Evolutionary conservation across 2,113 vertebrate species (phyloP).

Genomic region (Larimichthys crocea): DNA sequence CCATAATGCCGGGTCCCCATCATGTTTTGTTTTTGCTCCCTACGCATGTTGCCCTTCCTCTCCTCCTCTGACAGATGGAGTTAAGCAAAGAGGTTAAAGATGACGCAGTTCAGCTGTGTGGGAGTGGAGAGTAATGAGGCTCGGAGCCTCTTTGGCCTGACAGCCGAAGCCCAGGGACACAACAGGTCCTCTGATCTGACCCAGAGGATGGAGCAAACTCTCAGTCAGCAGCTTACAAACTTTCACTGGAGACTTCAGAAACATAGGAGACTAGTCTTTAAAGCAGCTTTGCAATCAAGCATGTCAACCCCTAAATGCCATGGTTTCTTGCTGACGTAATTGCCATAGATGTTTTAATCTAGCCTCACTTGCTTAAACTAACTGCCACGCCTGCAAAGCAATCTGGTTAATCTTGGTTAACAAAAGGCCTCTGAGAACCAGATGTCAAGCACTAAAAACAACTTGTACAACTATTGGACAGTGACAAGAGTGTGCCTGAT

Average conservation of each 20-base stretch:
- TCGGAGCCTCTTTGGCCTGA: conserved; percentile 53
- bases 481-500: not conserved
- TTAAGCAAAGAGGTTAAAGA: conserved; percentile 77
- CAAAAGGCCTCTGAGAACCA: conserved; percentile 22
- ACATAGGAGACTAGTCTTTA: not conserved
- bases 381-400: not conserved
- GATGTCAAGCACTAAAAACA: conserved; percentile 21
- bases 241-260: conserved; percentile 24
- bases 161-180: conserved; percentile 58
- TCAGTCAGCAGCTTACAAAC: conserved; percentile 34
- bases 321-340: not conserved
- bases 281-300: conserved; percentile 19
- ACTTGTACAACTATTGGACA: not conserved
- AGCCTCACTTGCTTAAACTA: not conserved
- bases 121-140: conserved; percentile 68
- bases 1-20: conserved; percentile 59
- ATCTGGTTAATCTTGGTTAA: not conserved
- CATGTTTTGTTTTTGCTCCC: conserved; percentile 77
- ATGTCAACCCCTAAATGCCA: not conserved
- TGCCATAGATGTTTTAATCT: not conserved
- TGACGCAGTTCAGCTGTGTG: conserved; percentile 78
- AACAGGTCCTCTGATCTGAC: conserved; percentile 59
- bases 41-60: conserved; percentile 62
- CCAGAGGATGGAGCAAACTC: conserved; percentile 40
- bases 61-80: conserved; percentile 68